Conservation (phyloP, 2,888 invertebrate genomes). For the Itoplectis maculator region DNA sequence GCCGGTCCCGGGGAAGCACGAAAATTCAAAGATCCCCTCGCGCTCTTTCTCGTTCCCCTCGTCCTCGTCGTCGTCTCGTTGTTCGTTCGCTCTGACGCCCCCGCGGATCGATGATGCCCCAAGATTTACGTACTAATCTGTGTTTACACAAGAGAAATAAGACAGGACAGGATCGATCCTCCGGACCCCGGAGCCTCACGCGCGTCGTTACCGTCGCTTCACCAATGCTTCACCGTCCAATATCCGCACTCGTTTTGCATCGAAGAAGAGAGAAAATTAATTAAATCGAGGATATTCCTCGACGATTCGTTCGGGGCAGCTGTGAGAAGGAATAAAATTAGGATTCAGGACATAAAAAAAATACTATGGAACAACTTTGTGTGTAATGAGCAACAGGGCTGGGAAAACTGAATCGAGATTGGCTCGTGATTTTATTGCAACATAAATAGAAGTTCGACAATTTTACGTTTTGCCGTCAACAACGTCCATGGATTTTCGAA, state of each 20-base stretch:
- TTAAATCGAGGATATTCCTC: neutral
- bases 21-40: constrained; percentile 56
- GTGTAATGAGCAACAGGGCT: no score
- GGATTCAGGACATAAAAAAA: no score
- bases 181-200: neutral
- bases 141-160: constrained; percentile 43
- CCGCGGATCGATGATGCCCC: constrained; percentile 47
- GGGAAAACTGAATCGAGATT: neutral
- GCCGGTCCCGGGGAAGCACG: constrained; percentile 54
- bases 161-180: constrained; percentile 17
- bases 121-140: constrained; percentile 39
- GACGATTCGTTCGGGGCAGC: neutral
- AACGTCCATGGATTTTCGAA: constrained; percentile 12
- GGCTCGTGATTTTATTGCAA: neutral
- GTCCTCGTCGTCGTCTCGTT: neutral
- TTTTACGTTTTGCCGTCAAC: neutral
- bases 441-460: neutral
- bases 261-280: constrained; percentile 1
- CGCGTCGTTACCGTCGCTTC: constrained; percentile 4
- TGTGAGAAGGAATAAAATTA: no score
- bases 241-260: constrained; percentile 6
- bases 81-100: neutral
- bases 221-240: neutral
- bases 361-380: no score
- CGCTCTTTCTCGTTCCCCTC: constrained; percentile 2